phyloP scores from a whole-genome alignment of 2,797 vertebrate species.

The Enteromius paludinosus region DNA sequence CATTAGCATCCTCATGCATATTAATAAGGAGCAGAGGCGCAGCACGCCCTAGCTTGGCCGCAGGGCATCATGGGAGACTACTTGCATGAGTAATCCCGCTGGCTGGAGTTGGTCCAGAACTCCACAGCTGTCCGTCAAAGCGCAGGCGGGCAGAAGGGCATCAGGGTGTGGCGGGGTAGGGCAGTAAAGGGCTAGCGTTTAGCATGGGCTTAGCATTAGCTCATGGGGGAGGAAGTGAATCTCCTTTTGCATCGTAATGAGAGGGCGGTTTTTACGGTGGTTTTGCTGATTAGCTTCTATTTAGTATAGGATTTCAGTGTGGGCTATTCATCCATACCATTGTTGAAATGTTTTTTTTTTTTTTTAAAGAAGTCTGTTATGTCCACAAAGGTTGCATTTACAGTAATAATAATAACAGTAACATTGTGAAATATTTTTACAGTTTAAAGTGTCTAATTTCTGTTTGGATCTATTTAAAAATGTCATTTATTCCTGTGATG shows the following conservation, averaged over 20 bases:
- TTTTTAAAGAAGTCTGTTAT: neutral
- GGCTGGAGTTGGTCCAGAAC: slow-evolving; percentile 65
- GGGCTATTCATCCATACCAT: neutral
- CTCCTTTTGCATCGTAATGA: slow-evolving; percentile 24
- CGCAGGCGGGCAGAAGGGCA: slow-evolving; percentile 46
- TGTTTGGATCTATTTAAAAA: neutral
- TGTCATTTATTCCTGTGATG: neutral
- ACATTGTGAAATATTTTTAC: neutral
- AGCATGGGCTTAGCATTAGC: slow-evolving; percentile 43
- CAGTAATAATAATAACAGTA: neutral
- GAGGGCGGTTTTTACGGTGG: neutral
- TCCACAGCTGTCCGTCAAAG: slow-evolving; percentile 61
- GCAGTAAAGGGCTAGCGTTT: slow-evolving; percentile 44
- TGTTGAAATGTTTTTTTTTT: too few relatives aligned
- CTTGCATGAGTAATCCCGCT: slow-evolving; percentile 81
- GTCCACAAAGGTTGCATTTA: neutral
- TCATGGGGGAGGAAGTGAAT: neutral
- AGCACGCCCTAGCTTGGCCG: slow-evolving; percentile 83
- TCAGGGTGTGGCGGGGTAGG: slow-evolving; percentile 46
- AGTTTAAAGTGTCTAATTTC: neutral
- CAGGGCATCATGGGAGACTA: slow-evolving; percentile 88
- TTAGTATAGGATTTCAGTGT: neutral
- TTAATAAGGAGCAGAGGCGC: slow-evolving; percentile 79
- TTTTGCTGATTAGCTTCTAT: slow-evolving; percentile 31
- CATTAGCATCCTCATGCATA: slow-evolving; percentile 82